Percentiles rank a stretch among this genome's conserved stretches.
Evolutionary conservation across 2,888 invertebrate species (phyloP).

Genomic region (Xestia ashworthii): DNA sequence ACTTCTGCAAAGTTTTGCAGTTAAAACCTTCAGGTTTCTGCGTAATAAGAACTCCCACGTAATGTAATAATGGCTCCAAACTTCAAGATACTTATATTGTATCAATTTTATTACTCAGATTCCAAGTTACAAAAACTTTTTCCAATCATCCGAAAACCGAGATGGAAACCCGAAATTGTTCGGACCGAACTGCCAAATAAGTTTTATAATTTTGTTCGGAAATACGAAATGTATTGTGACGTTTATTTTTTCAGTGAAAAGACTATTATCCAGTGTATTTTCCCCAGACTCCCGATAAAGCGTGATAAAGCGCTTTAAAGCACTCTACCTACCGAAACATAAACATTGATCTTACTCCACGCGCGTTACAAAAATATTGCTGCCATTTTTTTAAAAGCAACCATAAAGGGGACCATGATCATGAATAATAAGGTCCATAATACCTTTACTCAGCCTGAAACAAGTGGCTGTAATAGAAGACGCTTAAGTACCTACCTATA

Average conservation of each 20-base stretch:
- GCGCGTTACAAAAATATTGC: conserved; percentile 35
- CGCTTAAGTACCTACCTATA: conserved; percentile 31
- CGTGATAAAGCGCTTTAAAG: conserved; percentile 43
- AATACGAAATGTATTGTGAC: conserved; percentile 15
- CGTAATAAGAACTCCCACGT: conserved; percentile 17
- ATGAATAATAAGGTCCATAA: conserved; percentile 57
- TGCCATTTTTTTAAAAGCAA: conserved; percentile 52
- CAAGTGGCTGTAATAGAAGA: conserved; percentile 53
- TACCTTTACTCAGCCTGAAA: conserved; percentile 41
- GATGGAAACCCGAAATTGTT: conserved; percentile 3
- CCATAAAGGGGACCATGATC: conserved; percentile 44
- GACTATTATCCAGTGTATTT: conserved; percentile 33
- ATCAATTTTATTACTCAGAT: conserved; percentile 38
- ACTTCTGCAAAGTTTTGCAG: conserved; percentile 34
- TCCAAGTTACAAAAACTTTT: conserved; percentile 32
- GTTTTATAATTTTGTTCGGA: conserved; percentile 21
- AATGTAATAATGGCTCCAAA: conserved; percentile 25
- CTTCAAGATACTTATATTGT: conserved; percentile 26
- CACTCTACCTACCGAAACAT: conserved; percentile 35
- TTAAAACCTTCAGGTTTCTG: conserved; percentile 30
- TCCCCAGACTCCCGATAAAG: conserved; percentile 15
- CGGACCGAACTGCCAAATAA: conserved; percentile 34
- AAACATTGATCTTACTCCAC: conserved; percentile 41
- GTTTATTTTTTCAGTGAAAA: conserved; percentile 32
- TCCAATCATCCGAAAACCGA: conserved; percentile 12